Base-by-base conservation (phyloP, 2,888 invertebrate genomes). In the Drosophila lacicola region DNA sequence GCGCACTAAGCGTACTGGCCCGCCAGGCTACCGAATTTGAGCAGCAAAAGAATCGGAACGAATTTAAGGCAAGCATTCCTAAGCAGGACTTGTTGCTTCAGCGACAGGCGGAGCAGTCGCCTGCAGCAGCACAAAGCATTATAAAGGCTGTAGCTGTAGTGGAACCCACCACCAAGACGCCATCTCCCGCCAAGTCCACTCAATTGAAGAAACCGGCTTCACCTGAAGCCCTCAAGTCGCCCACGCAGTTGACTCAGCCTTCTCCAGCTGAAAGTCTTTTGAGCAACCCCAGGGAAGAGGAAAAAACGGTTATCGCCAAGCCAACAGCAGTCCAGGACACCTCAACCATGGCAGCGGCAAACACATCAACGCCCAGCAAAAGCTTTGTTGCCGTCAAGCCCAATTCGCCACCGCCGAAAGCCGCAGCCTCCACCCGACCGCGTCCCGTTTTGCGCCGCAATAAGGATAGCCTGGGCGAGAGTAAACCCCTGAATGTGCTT, bases 401-500 rank as follows among this genome's bases (percentile, higher is more conserved):
- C 3, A 70, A 33, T 6, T 80, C 83, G 2, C 69, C 88, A 25
- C 58, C 65, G n/a, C 10, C 83, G 14, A 39, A 51, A 13, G 33
- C 51, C 3, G 13, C 19, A 9, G 25, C 50, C 4, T 45, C 62
- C 2, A 14, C 60, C 8, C 62, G 64, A 3, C 29, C 61, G 6
- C 82, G 89, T n/a, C 91, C 92, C 2, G 81, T 87, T 57, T 70
- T 92, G 57, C 89, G 85, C 25, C 89, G 92, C 2, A 90, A 88
- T 41, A 92, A 92, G 70, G 87, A 91, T 56, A 91, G 90, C 57
- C 61, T 91, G 17, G 87, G 76, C 21, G 88, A 90, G 85, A 93
- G 94, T 3, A 96, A 96, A 91, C 96, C 97, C 49, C 96, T 96
- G 3, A 97, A 96, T 93, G 94, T 97, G 84, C 93, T 97, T 68